Evolutionary conservation across 2,797 vertebrate genomes (phyloP).

Genomic region (Ciconia nigra): DNA sequence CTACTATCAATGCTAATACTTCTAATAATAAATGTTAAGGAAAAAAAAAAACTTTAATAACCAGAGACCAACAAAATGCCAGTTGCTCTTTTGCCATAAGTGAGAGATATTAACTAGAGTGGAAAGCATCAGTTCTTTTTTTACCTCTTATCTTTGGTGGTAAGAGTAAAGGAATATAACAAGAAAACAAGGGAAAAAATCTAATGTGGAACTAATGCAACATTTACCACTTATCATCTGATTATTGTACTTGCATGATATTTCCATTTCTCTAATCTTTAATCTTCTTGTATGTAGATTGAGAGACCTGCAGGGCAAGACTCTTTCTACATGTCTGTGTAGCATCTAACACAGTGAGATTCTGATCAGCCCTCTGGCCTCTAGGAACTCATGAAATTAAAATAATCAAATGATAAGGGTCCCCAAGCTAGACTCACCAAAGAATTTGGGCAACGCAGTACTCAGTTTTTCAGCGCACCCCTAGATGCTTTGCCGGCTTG

Average conservation of each 20-base stretch:
- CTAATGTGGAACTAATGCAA: conserved; percentile 46
- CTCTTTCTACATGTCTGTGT: neutral
- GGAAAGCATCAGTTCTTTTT: neutral
- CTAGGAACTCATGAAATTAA: conserved; percentile 3
- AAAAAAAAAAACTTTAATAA: neutral
- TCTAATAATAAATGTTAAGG: neutral
- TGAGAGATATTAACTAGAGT: neutral
- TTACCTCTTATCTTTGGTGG: neutral
- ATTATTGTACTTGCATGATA: conserved; percentile 21
- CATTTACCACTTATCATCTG: conserved; percentile 48
- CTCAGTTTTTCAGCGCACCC: neutral
- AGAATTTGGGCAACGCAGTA: neutral
- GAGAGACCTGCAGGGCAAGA: conserved; percentile 37
- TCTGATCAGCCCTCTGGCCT: neutral
- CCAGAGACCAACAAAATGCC: neutral
- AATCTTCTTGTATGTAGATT: conserved; percentile 23
- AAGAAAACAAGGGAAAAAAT: neutral
- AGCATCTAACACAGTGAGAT: neutral
- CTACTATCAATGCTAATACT: neutral
- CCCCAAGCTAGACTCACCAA: neutral
- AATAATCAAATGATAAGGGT: neutral
- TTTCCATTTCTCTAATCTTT: conserved; percentile 15
- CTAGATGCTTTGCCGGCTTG: neutral
- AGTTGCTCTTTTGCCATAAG: neutral
- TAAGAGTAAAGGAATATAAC: neutral